These are phyloP conservation scores for Xestia ashworthii DNA, from an alignment of 2,888 invertebrate genomes.

Conservation along the genomic window DNA sequence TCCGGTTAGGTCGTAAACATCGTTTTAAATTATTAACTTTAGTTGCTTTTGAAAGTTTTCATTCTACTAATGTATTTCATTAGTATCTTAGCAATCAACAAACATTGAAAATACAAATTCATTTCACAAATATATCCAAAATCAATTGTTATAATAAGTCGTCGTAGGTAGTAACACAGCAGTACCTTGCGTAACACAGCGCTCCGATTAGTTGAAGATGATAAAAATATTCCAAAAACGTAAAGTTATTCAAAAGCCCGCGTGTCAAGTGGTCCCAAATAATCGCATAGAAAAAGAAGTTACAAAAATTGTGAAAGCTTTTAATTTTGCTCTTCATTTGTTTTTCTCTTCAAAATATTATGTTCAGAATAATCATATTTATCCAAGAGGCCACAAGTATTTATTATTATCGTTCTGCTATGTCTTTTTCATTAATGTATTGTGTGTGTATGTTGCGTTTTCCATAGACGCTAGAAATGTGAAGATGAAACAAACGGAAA, in stretches of 20 bases:
- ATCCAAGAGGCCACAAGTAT: slow-evolving; percentile 10
- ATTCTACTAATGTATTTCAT: background rate
- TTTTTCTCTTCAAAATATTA: slow-evolving; percentile 30
- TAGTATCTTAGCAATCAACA: background rate
- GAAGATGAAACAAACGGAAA: background rate
- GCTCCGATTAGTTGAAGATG: background rate
- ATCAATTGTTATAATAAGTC: background rate
- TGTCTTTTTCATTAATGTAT: background rate
- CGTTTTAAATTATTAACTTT: background rate
- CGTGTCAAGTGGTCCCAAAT: background rate
- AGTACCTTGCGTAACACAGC: background rate
- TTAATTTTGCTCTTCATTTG: slow-evolving; percentile 14
- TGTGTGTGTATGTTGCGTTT: background rate
- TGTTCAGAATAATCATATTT: slow-evolving; percentile 17
- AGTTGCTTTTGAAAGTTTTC: background rate
- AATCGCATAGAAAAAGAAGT: slow-evolving; percentile 15
- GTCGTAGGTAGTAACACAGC: too few relatives aligned
- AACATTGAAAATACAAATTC: background rate
- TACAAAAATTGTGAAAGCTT: slow-evolving; percentile 14
- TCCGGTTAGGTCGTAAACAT: background rate
- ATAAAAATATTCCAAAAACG: background rate
- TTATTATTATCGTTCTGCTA: background rate
- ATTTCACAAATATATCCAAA: background rate
- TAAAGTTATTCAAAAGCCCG: background rate
- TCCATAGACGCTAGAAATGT: background rate